Evolutionary conservation across 37 sponge, comb jelly and placozoan species (phyloP).

Genomic region (Spongilla lacustris): DNA sequence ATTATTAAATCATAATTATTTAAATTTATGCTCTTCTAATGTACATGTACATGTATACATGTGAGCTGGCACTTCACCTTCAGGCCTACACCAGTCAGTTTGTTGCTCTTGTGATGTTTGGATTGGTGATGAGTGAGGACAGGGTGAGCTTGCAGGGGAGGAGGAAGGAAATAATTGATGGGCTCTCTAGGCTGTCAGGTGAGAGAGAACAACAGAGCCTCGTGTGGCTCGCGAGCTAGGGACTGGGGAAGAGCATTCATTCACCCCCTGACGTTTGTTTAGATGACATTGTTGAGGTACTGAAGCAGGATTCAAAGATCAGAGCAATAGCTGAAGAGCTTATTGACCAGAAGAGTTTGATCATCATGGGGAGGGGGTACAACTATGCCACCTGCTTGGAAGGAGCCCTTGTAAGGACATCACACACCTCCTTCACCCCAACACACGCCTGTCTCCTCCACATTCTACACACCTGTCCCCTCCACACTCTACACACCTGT

Average conservation of each 20-base stretch:
- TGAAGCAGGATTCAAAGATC: constrained; percentile 80
- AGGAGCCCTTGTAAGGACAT: constrained; percentile 89
- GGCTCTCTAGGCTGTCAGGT: constrained; percentile 85
- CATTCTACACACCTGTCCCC: no score
- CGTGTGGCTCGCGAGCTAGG: no score
- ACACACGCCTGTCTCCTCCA: no score
- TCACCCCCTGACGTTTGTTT: neutral
- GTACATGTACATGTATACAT: neutral
- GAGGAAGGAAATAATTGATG: constrained; percentile 84
- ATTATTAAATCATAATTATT: no score
- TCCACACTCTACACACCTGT: no score
- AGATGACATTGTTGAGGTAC: constrained; percentile 83
- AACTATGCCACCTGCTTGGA: constrained; percentile 99
- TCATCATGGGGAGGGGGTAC: constrained; percentile 98
- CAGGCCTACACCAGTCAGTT: constrained; percentile 99
- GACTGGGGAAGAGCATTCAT: neutral
- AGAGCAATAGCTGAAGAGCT: constrained; percentile 77
- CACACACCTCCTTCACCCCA: no score
- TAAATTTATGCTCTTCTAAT: no score
- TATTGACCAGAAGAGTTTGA: constrained; percentile 89
- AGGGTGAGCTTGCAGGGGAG: constrained; percentile 87
- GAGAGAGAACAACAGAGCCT: neutral
- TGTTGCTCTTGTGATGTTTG: constrained; percentile 95
- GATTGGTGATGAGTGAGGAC: constrained; percentile 94
- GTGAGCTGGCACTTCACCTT: neutral